Conservation (phyloP, 2,797 vertebrate species). For the Tiaroga cobitis region DNA sequence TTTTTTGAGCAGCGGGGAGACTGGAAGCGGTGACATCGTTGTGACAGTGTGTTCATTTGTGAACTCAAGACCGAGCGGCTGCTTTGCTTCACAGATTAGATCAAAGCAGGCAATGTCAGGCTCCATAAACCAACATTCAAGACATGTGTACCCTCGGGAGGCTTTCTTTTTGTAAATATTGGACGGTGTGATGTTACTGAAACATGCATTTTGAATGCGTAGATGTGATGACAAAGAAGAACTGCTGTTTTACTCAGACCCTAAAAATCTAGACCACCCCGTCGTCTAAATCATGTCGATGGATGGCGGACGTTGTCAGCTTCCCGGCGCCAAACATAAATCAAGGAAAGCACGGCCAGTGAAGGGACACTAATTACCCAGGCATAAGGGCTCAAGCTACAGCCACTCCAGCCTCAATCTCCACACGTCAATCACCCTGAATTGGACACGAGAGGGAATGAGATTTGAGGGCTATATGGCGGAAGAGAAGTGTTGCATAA, state of each 20-base stretch:
- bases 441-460: neutral
- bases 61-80: constrained; percentile 16
- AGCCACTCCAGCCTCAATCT: constrained; percentile 47
- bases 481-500: constrained; percentile 58
- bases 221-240: constrained; percentile 14
- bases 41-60: constrained; percentile 35
- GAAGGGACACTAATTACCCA: constrained; percentile 69
- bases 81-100: constrained; percentile 39
- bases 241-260: neutral
- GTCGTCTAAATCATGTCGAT: constrained; percentile 48
- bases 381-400: constrained; percentile 58
- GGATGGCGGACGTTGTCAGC: constrained; percentile 38
- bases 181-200: neutral
- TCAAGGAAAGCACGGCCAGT: constrained; percentile 48
- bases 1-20: constrained; percentile 17
- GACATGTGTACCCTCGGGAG: constrained; percentile 1
- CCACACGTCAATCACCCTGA: constrained; percentile 50
- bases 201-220: neutral
- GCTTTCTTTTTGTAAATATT: neutral
- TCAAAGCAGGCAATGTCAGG: constrained; percentile 42
- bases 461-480: constrained; percentile 7
- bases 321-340: constrained; percentile 51
- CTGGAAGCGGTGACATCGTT: constrained; percentile 17
- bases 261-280: constrained; percentile 32
- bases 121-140: constrained; percentile 20